Conservation (phyloP, 2,888 invertebrate genomes). For the Subacronicta megacephala region DNA sequence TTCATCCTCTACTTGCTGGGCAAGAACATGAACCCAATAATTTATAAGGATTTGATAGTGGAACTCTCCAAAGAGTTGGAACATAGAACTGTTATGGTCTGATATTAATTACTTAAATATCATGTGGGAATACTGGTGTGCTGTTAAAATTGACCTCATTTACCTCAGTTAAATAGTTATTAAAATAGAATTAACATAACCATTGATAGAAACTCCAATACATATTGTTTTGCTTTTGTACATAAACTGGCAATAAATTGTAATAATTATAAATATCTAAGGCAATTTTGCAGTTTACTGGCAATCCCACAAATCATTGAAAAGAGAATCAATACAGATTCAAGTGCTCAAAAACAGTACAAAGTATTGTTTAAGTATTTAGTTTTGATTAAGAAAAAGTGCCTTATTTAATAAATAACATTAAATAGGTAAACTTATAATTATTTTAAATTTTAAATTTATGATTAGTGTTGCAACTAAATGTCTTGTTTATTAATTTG, state of each 20-base stretch:
- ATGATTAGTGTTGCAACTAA: not conserved
- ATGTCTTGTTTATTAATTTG: not conserved
- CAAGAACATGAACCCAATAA: conserved; percentile 92
- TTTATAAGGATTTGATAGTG: conserved; percentile 91
- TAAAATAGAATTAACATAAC: not conserved
- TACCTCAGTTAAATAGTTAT: not conserved
- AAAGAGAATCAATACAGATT: conserved; percentile 11
- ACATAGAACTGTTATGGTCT: conserved; percentile 72
- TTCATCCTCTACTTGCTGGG: conserved; percentile 93
- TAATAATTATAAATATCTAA: not conserved
- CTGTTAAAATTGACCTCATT: not conserved
- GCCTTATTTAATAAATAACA: conserved; percentile 36
- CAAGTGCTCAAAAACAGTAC: conserved; percentile 39
- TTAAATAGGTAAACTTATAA: conserved; percentile 21
- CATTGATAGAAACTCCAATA: not conserved
- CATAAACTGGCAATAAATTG: not conserved
- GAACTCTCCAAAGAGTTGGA: conserved; percentile 84
- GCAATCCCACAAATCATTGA: not conserved
- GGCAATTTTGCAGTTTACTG: conserved; percentile 9
- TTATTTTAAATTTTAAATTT: conserved; percentile 15
- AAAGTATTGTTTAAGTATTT: conserved; percentile 39
- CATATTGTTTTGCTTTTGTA: not conserved
- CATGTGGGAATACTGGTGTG: conserved; percentile 18
- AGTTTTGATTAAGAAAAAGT: conserved; percentile 50
- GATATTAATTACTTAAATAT: conserved; percentile 29